A percentile compares a stretch with the other conserved stretches of the same genome.
Conservation (phyloP, 2,113 vertebrate genomes). For the Hystrix brachyura region DNA sequence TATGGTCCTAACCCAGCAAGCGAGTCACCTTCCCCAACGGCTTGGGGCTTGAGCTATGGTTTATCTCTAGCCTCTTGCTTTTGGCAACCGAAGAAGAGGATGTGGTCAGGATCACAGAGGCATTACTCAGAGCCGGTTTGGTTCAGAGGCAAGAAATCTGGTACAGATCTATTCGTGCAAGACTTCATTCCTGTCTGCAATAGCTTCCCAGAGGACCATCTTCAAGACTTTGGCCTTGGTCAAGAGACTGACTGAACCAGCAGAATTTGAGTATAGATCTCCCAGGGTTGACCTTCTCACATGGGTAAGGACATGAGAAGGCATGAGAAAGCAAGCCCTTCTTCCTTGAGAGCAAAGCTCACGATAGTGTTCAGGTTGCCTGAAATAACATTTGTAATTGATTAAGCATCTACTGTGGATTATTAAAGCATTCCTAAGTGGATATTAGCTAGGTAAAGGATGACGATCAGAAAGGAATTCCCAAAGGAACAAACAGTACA, state of each 20-base stretch:
- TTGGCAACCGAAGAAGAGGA: constrained; percentile 76
- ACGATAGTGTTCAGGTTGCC: not conserved
- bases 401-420: not conserved
- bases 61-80: constrained; percentile 75
- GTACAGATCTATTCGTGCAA: constrained; percentile 55
- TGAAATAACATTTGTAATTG: not conserved
- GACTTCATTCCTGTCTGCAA: constrained; percentile 54
- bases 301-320: not conserved
- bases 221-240: not conserved
- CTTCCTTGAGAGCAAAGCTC: not conserved
- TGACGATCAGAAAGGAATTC: not conserved
- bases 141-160: constrained; percentile 68
- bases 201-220: constrained; percentile 44
- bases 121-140: constrained; percentile 78
- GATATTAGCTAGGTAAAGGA: not conserved
- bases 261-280: constrained; percentile 59
- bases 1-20: constrained; percentile 44
- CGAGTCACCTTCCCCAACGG: constrained; percentile 72
- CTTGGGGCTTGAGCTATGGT: constrained; percentile 68
- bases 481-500: not conserved
- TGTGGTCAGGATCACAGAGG: constrained; percentile 81
- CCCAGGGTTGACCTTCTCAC: not conserved
- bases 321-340: not conserved
- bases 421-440: not conserved
- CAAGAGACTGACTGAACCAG: not conserved